These are phyloP conservation scores for Pseudochirops corinnae DNA, from an alignment of 2,797 vertebrate genomes.

Conservation along the genomic window DNA sequence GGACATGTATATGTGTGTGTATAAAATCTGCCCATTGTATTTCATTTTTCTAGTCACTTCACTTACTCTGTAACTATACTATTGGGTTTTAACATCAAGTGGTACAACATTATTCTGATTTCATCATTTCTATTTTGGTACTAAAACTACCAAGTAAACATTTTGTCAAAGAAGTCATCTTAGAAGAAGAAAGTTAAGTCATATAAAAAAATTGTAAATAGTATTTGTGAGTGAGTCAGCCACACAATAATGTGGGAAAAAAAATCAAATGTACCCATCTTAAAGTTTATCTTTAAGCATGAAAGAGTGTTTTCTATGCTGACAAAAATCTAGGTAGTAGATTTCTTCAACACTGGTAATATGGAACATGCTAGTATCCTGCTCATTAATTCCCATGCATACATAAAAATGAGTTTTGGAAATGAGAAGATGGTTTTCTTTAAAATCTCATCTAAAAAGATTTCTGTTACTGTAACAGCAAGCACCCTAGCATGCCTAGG, in stretches of 20 bases:
- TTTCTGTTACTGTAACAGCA: too few species aligned
- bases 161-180: constrained; percentile 46
- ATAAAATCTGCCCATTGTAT: neutral
- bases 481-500: too few species aligned
- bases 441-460: neutral
- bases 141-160: constrained; percentile 53
- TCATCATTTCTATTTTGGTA: constrained; percentile 34
- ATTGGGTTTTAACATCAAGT: neutral
- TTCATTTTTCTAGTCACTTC: neutral
- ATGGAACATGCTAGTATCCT: neutral
- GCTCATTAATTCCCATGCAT: constrained; percentile 49
- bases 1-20: neutral
- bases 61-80: neutral
- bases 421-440: neutral
- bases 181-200: constrained; percentile 43
- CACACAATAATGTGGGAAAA: constrained; percentile 21
- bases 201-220: constrained; percentile 63
- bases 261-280: constrained; percentile 49
- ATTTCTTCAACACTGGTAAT: neutral
- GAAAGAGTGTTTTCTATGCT: constrained; percentile 48
- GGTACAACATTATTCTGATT: constrained; percentile 29
- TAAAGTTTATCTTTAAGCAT: constrained; percentile 65
- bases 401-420: constrained; percentile 18
- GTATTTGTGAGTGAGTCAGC: constrained; percentile 55
- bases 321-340: neutral